Evolutionary conservation across 2,888 invertebrate genomes (phyloP).

Genomic region (Hyposoter dolosus): DNA sequence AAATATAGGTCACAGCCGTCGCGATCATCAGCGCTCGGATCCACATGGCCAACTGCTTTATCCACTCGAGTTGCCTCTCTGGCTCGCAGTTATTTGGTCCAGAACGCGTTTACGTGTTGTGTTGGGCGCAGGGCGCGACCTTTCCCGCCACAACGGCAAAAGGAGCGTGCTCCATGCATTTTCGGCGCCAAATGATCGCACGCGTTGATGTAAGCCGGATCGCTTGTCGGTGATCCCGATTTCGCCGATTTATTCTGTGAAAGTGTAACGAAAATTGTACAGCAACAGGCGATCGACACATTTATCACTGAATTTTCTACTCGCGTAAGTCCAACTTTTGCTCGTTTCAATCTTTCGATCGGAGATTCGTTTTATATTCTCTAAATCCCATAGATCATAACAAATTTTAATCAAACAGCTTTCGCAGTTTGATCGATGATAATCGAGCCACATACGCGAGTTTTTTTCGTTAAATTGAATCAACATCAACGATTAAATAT

Average conservation of each 20-base stretch:
- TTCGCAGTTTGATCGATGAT: slow-evolving; percentile 33
- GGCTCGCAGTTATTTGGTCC: not conserved
- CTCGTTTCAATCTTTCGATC: not conserved
- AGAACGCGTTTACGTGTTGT: slow-evolving; percentile 17
- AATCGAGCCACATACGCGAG: not conserved
- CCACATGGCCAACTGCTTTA: not conserved
- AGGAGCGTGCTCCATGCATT: slow-evolving; percentile 41
- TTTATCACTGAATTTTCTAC: not conserved
- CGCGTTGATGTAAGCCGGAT: slow-evolving; percentile 35
- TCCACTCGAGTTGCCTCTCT: slow-evolving; percentile 13
- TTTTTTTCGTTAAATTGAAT: not conserved
- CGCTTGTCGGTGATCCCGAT: slow-evolving; percentile 3
- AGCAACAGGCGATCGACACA: not conserved
- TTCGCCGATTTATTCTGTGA: not conserved
- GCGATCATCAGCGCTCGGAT: not conserved
- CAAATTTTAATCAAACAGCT: slow-evolving; percentile 2
- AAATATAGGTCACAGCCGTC: not conserved
- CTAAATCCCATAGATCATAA: not conserved
- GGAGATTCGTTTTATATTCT: not conserved
- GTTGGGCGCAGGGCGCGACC: slow-evolving; percentile 21
- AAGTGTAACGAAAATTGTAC: not conserved
- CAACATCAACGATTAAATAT: not conserved
- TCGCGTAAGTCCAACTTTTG: slow-evolving; percentile 1
- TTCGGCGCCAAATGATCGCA: slow-evolving; percentile 67
- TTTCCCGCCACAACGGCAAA: slow-evolving; percentile 33